Evolutionary conservation across 2,888 invertebrate species (phyloP), one percentile per base, ranked within the genome.

Genomic region (Eurois occulta): DNA sequence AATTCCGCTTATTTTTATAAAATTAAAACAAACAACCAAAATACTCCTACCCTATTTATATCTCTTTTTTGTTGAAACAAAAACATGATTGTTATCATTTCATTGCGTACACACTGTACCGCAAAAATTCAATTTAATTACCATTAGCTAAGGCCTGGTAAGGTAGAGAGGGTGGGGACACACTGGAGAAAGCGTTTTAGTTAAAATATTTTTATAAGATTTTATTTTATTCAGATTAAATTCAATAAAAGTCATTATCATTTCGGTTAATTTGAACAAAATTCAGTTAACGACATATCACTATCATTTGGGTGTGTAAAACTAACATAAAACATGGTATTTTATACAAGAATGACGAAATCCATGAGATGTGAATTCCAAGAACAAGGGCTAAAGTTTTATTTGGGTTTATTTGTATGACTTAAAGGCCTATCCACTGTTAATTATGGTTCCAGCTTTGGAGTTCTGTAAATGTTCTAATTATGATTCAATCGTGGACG

Each of bases 61-160:
- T 69, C 62, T 69, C 62, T 74, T 80, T 84, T 80, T 78, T 72
- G 68, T 81, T 68, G 52, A 75, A 84, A 85, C 80, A 87, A 88
- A 87, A 89, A 89, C 76, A 82, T 81, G 88, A 89, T 90, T 91
- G 91, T 90, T 92, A 92, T 92, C 91, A 89, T 91, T 89, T 84
- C 87, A 88, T 90, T 87, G 87, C 86, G 84, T 84, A 86, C 84
- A 88, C 88, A 86, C 78, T 88, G 90, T 87, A 82, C 86, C 75
- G 80, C 84, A 87, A 90, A 90, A 91, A 91, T 91, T 91, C 88
- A 90, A 90, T 91, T 91, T 91, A 91, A 92, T 92, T 90, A 92
- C 86, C 85, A 87, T 87, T 88, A 87, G 79, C 75, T 81, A 76
- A 85, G 85, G 84, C 85, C n/a, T n/a, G n/a, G n/a, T n/a, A n/a